Percentiles rank a stretch among this genome's conserved stretches.
Conservation (phyloP, 2,113 vertebrate species). For the Ramphastos sulfuratus region DNA sequence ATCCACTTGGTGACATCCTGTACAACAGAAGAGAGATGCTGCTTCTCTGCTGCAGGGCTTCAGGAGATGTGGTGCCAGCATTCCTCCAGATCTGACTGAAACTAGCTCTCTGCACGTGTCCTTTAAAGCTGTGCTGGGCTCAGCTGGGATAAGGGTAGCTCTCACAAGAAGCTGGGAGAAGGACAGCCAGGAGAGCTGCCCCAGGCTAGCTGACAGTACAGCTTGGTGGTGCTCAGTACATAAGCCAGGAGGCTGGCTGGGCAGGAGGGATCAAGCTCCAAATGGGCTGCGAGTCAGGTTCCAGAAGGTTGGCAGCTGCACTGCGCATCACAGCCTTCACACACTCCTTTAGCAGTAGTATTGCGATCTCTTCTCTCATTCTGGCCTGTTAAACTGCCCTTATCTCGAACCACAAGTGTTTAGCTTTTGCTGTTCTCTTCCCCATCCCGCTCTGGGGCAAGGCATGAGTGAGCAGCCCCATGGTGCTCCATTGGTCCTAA, state of each 20-base stretch:
- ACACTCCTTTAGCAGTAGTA: too few species aligned
- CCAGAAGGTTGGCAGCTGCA: too few species aligned
- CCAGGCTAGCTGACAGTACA: too few species aligned
- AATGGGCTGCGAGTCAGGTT: neutral
- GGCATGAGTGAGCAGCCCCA: too few species aligned
- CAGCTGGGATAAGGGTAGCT: neutral
- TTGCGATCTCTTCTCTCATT: too few species aligned
- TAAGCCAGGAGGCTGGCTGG: neutral
- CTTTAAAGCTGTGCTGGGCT: neutral
- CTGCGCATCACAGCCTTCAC: too few species aligned
- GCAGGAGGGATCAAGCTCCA: neutral
- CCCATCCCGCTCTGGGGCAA: too few species aligned
- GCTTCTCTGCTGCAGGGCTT: neutral
- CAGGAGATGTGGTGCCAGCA: neutral
- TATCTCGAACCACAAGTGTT: too few species aligned
- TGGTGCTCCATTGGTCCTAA: neutral
- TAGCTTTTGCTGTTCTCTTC: too few species aligned
- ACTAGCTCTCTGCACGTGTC: neutral
- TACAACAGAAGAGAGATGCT: neutral
- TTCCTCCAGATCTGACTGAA: neutral
- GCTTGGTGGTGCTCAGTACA: neutral
- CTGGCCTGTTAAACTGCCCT: too few species aligned
- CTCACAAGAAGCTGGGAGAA: neutral
- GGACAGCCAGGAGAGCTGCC: too few species aligned
- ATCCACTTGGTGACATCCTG: neutral